phyloP scores from a whole-genome alignment of 2,888 invertebrate species.

The Chrysolina oricalcia region DNA sequence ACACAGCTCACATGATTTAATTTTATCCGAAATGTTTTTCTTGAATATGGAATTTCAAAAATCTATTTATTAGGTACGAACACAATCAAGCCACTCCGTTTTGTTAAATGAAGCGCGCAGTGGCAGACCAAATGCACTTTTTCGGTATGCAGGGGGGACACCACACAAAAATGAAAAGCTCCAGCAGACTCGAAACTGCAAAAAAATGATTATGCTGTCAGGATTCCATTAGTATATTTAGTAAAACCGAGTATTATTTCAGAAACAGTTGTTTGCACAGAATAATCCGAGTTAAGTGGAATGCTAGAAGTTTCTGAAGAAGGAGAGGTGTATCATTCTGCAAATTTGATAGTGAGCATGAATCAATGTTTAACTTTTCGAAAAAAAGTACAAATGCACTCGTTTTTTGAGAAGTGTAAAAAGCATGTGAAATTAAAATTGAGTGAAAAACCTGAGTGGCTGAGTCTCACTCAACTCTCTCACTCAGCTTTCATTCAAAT shows the following conservation, averaged over 20 bases:
- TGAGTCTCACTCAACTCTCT: too few relatives aligned
- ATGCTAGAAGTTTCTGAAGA: too few relatives aligned
- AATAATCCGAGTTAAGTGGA: too few relatives aligned
- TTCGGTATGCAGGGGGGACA: constrained; percentile 64
- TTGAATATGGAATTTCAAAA: constrained; percentile 41
- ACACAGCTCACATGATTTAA: background rate
- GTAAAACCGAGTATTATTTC: background rate
- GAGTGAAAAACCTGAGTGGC: too few relatives aligned
- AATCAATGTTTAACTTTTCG: too few relatives aligned
- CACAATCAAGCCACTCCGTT: constrained; percentile 59
- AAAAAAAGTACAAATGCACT: too few relatives aligned
- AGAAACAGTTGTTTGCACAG: background rate
- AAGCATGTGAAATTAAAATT: too few relatives aligned
- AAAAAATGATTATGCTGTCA: constrained; percentile 55
- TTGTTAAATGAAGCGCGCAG: constrained; percentile 64
- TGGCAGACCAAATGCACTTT: constrained; percentile 66
- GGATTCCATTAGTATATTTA: constrained; percentile 43
- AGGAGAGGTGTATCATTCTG: too few relatives aligned
- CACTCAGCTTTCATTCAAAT: too few relatives aligned
- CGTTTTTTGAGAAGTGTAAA: too few relatives aligned
- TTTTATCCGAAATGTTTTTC: background rate
- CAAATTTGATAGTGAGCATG: too few relatives aligned
- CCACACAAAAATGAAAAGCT: constrained; percentile 69
- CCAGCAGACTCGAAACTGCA: constrained; percentile 61
- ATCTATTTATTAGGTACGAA: constrained; percentile 48